Percentiles rank a stretch among this genome's conserved stretches.
Evolutionary conservation across 2,888 invertebrate genomes (phyloP).

Genomic region (Melikaiella ostensackeni): DNA sequence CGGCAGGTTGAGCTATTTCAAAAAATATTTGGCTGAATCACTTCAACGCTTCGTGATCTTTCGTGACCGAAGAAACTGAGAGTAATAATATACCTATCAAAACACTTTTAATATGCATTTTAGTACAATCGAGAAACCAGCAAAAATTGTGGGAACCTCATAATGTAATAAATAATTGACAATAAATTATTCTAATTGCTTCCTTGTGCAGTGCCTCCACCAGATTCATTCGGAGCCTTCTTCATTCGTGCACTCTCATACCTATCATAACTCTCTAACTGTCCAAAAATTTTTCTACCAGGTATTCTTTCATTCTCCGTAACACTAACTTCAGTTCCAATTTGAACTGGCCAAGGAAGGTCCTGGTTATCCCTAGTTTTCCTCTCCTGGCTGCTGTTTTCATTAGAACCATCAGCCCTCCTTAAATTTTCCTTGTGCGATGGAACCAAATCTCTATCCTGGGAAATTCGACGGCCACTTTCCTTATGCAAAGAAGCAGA

Average conservation of each 20-base stretch:
- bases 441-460: slow-evolving; percentile 58
- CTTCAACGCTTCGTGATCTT: too few relatives aligned
- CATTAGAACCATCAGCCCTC: slow-evolving; percentile 48
- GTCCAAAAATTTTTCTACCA: slow-evolving; percentile 70
- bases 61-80: too few relatives aligned
- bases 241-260: slow-evolving; percentile 61
- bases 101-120: too few relatives aligned
- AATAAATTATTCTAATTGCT: slow-evolving; percentile 42
- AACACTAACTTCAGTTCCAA: slow-evolving; percentile 71
- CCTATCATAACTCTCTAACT: slow-evolving; percentile 65
- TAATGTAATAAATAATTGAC: not conserved
- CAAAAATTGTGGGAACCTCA: not conserved
- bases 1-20: too few relatives aligned
- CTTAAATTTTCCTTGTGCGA: slow-evolving; percentile 54
- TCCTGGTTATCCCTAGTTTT: slow-evolving; percentile 53
- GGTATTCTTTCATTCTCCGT: slow-evolving; percentile 71
- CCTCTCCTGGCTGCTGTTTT: slow-evolving; percentile 46
- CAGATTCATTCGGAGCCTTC: slow-evolving; percentile 49
- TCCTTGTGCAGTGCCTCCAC: slow-evolving; percentile 52
- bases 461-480: slow-evolving; percentile 52
- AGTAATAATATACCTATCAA: too few relatives aligned
- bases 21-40: too few relatives aligned
- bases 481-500: slow-evolving; percentile 52
- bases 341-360: slow-evolving; percentile 70
- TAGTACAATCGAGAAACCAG: too few relatives aligned